These are phyloP conservation scores for Nowickia ferox DNA, from an alignment of 2,888 invertebrate genomes.

Conservation along the genomic window DNA sequence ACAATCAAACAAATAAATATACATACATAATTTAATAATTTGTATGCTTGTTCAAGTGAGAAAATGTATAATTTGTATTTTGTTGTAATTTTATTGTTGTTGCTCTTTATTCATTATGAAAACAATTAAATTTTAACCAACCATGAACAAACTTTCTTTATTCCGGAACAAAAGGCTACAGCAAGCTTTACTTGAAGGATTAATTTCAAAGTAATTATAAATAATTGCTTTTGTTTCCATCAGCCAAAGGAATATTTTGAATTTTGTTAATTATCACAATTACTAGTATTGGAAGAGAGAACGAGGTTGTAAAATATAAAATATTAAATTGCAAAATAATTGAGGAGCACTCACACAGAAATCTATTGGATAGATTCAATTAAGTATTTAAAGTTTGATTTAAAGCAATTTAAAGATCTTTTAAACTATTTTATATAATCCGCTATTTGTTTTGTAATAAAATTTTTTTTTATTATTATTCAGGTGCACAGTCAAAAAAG, in stretches of 20 bases:
- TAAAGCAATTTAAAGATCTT: background rate
- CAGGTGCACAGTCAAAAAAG: no score
- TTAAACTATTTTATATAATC: background rate
- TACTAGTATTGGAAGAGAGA: slow-evolving; percentile 3
- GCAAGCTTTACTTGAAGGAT: slow-evolving; percentile 41
- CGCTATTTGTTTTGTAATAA: no score
- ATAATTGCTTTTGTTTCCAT: slow-evolving; percentile 48
- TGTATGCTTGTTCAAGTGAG: background rate
- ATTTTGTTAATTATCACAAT: slow-evolving; percentile 29
- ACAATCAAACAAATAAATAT: slow-evolving; percentile 32
- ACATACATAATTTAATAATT: background rate
- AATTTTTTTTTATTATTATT: no score
- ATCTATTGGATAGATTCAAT: background rate
- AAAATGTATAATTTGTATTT: slow-evolving; percentile 6
- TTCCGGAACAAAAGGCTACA: slow-evolving; percentile 13
- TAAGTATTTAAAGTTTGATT: background rate
- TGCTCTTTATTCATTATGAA: slow-evolving; percentile 62
- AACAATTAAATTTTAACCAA: slow-evolving; percentile 65
- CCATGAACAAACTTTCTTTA: slow-evolving; percentile 44
- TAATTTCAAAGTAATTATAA: slow-evolving; percentile 69
- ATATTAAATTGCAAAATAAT: background rate
- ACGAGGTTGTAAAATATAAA: slow-evolving; percentile 17
- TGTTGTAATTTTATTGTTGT: slow-evolving; percentile 16
- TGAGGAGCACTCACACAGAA: background rate
- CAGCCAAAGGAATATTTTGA: slow-evolving; percentile 35